Base-by-base conservation (phyloP, 2,113 vertebrate species). In the Aptenodytes patagonicus region DNA sequence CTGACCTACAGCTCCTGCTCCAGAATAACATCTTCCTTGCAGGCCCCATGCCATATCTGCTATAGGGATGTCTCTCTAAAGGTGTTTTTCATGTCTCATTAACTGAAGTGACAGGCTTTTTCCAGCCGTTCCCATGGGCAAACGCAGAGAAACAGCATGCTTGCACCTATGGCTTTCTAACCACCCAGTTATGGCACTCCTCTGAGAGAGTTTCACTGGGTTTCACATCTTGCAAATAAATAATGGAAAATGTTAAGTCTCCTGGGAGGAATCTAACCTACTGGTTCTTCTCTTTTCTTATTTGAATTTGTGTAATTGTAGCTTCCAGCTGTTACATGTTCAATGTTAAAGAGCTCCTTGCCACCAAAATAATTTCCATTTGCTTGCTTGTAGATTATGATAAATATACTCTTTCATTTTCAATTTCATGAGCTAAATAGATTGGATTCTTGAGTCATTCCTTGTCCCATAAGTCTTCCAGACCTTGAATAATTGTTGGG, bases 61-160 rank as follows among this genome's bases (percentile, higher is more conserved):
- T 60, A 1, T 42, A 51, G 9, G 19, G 24, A 12, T 77, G 13
- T 61, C 26, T 55, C 31, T 73, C 38, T 38, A 28, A 38, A 78
- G 25, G 26, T 17, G 3, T 70, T 75, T 71, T n/a, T 66, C 26
- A 5, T n/a, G 9, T 83, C 40, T 92, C 32, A 34, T 49, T 73
- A 84, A 42, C 22, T 79, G 32, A 78, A 71, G 16, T 26, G 36
- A 38, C 3, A 22, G 17, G 3, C 10, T 68, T 88, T 68, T 70
- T 3, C 46, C 36, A 76, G 6, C 55, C 57, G 21, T 89, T 77
- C 16, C 58, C 40, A 4, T 17, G 58, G 38, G 26, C 58, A 86
- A 69, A 29, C 0, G 0, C 3, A 70, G 26, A 80, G 28, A 51
- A 88, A 11, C 10, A 16, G 5, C 0, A 0, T 40, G 20, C 28